Evolutionary conservation across 2,888 invertebrate genomes (phyloP), one percentile per base, ranked within the genome.

Genomic region (Agrochola lota): DNA sequence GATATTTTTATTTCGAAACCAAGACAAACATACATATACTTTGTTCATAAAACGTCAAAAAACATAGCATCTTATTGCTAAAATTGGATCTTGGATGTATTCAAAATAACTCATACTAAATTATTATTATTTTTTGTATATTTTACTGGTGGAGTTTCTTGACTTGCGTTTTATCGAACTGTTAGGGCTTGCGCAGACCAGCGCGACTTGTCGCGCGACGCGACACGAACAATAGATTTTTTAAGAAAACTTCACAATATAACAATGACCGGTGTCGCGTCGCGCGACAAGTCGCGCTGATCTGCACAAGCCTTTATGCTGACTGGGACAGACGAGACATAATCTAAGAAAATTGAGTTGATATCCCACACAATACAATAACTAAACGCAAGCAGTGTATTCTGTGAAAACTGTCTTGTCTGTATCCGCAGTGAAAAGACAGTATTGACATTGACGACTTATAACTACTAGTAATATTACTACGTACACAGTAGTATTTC

Each of bases 61-160:
- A 73, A 70, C 12, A 40, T 12, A 55, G 0, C 9, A 49, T 30
- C 71, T 20, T 79, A 60, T 71, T 55, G n/a, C 40, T 57, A 49
- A 77, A 78, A 69, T 35, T 17, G 49, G n/a, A 68, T 68, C 4
- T 26, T 15, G 17, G 46, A 62, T 77, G n/a, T 55, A 52, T 23
- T 46, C 49, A 55, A 49, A 55, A 71, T 55, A n/a, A 35, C 8
- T n/a, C 60, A 6, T 5, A 8, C 23, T 55, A 62, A 26, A 30
- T 60, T 15, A 12, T 35, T 30, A 9, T 20, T n/a, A 35, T 40
- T 49, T 66, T 66, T 40, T 7, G 12, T 40, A 49, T 52, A 0
- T 30, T 20, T 30, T 30, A 8, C 15, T 40, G 26, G 15, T 26
- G 11, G n/a, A 64, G 57, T 68, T 71, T 62, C 2, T 64, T 84